Percentiles rank a stretch among this genome's conserved stretches.
Evolutionary conservation across 2,888 invertebrate species (phyloP).

Genomic region (Chrysodeixis includens): DNA sequence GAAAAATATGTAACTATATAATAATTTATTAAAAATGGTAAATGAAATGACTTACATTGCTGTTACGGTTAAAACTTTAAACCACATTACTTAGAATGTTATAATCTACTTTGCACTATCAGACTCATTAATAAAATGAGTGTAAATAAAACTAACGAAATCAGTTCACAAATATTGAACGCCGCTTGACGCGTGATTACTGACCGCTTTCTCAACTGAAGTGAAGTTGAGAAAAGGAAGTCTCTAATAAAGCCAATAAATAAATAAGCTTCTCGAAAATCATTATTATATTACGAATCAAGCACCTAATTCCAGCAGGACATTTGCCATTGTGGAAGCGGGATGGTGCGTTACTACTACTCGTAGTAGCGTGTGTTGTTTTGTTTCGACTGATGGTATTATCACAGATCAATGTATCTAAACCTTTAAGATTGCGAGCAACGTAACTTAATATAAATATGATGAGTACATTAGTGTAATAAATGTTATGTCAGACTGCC

Average conservation of each 20-base stretch:
- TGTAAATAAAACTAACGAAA: neutral
- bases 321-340: neutral
- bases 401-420: no score
- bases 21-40: no score
- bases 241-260: constrained; percentile 24
- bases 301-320: no score
- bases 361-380: no score
- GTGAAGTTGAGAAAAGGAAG: constrained; percentile 34
- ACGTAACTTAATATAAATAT: no score
- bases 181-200: constrained; percentile 9
- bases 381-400: no score
- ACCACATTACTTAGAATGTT: constrained; percentile 42
- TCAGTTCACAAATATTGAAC: neutral
- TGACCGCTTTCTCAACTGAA: neutral
- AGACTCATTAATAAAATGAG: neutral
- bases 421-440: no score
- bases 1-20: no score
- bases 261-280: constrained; percentile 25
- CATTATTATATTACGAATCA: neutral
- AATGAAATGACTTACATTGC: constrained; percentile 32
- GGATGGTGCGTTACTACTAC: no score
- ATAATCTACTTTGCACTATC: constrained; percentile 3
- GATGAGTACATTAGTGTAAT: no score
- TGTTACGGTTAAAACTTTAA: constrained; percentile 28
- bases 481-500: no score